Evolutionary conservation across 2,888 invertebrate genomes (phyloP).

Genomic region (Drosophila phalerata): DNA sequence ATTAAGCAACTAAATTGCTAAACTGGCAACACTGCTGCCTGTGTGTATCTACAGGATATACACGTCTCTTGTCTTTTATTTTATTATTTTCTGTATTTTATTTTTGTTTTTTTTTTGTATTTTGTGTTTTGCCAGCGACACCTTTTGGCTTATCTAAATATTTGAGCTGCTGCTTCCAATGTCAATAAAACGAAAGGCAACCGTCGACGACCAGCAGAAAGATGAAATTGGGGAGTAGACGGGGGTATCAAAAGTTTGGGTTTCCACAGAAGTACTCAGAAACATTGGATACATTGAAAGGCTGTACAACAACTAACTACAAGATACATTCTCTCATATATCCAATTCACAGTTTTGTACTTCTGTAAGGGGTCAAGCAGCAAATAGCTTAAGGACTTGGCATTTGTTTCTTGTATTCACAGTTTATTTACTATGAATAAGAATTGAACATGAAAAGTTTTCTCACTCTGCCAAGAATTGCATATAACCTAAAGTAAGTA

Average conservation of each 20-base stretch:
- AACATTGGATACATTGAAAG: constrained; percentile 10
- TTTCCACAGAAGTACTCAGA: constrained; percentile 13
- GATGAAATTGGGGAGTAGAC: neutral
- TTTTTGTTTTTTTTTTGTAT: neutral
- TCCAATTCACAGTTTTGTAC: constrained; percentile 5
- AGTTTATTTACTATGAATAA: constrained; percentile 6
- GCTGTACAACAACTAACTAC: neutral
- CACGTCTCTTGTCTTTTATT: constrained; percentile 7
- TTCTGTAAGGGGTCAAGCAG: constrained; percentile 19
- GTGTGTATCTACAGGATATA: constrained; percentile 12
- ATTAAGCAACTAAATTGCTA: too few relatives aligned
- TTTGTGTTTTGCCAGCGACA: constrained; percentile 49
- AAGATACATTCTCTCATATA: constrained; percentile 16
- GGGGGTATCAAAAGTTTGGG: constrained; percentile 5
- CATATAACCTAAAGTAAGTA: neutral
- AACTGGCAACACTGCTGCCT: too few relatives aligned
- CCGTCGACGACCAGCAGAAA: neutral
- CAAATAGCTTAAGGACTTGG: constrained; percentile 29
- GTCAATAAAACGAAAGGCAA: constrained; percentile 60
- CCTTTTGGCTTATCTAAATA: constrained; percentile 68
- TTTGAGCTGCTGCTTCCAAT: constrained; percentile 59
- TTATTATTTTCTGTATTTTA: constrained; percentile 3
- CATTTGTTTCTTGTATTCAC: constrained; percentile 9
- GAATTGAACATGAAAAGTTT: neutral
- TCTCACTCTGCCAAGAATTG: neutral